Percentiles rank a stretch among this genome's conserved stretches.
Conservation (phyloP, 2,797 vertebrate species). For the Rhabdophis nuchalis region DNA sequence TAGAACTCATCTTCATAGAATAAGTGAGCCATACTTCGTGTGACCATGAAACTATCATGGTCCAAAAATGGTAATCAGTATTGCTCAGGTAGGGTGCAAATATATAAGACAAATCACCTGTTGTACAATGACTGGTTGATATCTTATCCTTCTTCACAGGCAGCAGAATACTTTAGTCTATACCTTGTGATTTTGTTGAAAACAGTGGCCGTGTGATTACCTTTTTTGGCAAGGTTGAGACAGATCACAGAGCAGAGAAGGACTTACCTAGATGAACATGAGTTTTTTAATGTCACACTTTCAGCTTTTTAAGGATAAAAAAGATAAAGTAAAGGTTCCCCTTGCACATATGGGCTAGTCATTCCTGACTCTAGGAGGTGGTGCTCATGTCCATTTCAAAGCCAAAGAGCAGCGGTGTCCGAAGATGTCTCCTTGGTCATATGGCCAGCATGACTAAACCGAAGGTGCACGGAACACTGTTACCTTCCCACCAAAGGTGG, state of each 20-base stretch:
- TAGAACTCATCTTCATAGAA: neutral
- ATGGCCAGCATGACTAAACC: too few species aligned
- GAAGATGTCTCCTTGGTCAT: too few species aligned
- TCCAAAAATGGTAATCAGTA: neutral
- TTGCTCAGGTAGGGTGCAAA: neutral
- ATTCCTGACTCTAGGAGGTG: too few species aligned
- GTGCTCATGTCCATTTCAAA: too few species aligned
- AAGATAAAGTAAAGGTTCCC: too few species aligned
- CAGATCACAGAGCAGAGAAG: neutral
- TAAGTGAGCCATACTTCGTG: neutral
- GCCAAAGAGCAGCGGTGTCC: too few species aligned
- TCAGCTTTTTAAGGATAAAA: neutral
- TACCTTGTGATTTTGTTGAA: neutral
- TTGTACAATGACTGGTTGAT: neutral
- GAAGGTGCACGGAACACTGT: too few species aligned
- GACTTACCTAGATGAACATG: neutral
- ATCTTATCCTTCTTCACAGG: neutral
- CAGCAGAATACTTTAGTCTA: neutral
- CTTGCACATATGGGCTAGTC: too few species aligned
- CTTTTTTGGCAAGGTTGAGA: neutral
- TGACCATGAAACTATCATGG: neutral
- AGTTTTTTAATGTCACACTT: neutral
- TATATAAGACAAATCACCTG: neutral
- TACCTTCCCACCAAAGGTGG: too few species aligned
- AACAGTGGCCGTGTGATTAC: neutral